Base-by-base conservation (phyloP, 2,888 invertebrate genomes). In the Stramonita haemastoma region DNA sequence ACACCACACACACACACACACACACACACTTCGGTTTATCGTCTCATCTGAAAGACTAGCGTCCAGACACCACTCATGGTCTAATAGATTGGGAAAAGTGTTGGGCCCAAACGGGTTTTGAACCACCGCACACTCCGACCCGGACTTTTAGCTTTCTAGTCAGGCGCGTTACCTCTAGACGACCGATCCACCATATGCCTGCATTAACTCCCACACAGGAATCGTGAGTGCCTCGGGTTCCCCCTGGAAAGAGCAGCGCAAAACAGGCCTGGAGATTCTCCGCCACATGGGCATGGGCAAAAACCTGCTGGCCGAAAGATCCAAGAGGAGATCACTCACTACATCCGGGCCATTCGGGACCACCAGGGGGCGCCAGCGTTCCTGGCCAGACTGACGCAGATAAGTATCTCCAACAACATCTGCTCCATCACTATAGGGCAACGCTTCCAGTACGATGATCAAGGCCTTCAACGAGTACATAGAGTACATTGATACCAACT, bases 241-340 rank as follows among this genome's bases (percentile, higher is more conserved):
- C 17, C 1, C n/a, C 0, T 85, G 57, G 57, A 85, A 85, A 29
- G 85, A 57, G n/a, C 56, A 85, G 29, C 57, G 57, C 29, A 85
- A 85, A n/a, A 85, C 85, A 17, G n/a, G 56, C 11, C 57, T 85
- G 19, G 85, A 85, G 29, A 85, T 85, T 57, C 57, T 85, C 17
- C 85, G 85, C 13, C 26, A 57, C 29, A 22, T 85, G 57, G 85
- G 85, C 29, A 85, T 85, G 85, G 85, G 85, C 56, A 85, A 85
- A 57, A 85, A 85, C 85, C 26, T 85, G 32, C 57, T 85, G 85
- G 85, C 85, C 29, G 57, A 57, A 57, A 57, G 17, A 57, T 85
- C 57, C n/a, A 29, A 57, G 85, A 85, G 85, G 85, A 85, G 85
- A 29, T 85, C n/a, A 85, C 57, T 57, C 57, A 85, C 57, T 85